Conservation (phyloP, 2,888 invertebrate genomes). For the Urechis unicinctus region DNA sequence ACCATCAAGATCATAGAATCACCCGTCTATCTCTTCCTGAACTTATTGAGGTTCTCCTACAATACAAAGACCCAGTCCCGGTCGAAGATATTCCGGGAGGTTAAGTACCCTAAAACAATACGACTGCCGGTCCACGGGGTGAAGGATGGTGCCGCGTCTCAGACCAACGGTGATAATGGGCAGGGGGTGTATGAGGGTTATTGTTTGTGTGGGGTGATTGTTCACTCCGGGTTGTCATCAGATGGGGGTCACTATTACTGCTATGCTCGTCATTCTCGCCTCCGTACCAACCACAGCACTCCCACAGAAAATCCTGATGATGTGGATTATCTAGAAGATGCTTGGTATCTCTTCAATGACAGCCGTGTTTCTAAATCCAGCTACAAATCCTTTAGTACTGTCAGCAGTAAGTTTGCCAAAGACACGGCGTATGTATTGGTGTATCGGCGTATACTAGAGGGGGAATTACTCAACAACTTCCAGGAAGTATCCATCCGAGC, state of each 20-base stretch:
- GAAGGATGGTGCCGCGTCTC: not conserved
- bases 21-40: conserved; percentile 72
- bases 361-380: conserved; percentile 59
- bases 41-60: conserved; percentile 73
- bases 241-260: conserved; percentile 86
- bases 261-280: conserved; percentile 55
- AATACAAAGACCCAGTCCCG: conserved; percentile 66
- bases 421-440: conserved; percentile 80
- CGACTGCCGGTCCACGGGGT: conserved; percentile 31
- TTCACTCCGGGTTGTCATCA: conserved; percentile 75
- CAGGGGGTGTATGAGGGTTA: conserved; percentile 55
- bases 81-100: conserved; percentile 67
- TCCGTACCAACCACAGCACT: too few species aligned
- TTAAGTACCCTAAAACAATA: conserved; percentile 44
- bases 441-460: conserved; percentile 52
- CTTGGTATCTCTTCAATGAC: conserved; percentile 79
- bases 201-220: conserved; percentile 72
- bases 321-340: conserved; percentile 45
- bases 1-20: conserved; percentile 64
- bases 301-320: conserved; percentile 7
- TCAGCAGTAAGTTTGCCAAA: conserved; percentile 54
- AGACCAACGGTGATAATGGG: not conserved
- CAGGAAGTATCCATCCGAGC: conserved; percentile 1
- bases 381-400: conserved; percentile 36
- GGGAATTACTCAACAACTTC: not conserved